Evolutionary conservation across 2,113 vertebrate genomes (phyloP), one percentile per base, ranked within the genome.

Genomic region (Proteles cristata): DNA sequence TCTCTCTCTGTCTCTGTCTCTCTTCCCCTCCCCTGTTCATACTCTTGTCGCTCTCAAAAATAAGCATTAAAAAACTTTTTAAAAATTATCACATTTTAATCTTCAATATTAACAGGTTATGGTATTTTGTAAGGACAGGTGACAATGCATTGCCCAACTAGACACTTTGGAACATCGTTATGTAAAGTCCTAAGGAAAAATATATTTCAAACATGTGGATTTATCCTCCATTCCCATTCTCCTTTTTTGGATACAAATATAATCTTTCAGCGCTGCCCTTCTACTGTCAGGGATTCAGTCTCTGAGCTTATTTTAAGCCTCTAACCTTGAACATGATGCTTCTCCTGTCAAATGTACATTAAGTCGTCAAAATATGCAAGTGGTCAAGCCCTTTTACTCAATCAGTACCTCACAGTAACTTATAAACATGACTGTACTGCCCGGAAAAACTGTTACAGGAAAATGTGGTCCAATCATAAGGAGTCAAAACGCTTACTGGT

Each of bases 291-390:
- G 1, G 35, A 58, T 65, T 83, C 26, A 65, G 85, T 69, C 66
- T 61, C 71, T 83, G 21, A 96, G 48, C 14, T 92, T 73, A 90
- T 66, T 81, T 86, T 69, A 93, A 90, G 82, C 33, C n/a, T 96
- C 80, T 95, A 77, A 77, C 35, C 21, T 89, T 89, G 53, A 89
- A 2, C 43, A 63, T 53, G 25, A 92, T 4, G 74, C 31, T 45
- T 39, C 83, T 15, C 58, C 25, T 80, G 14, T 88, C 89, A 89
- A 76, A 65, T 82, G 48, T 66, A 50, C 33, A 93, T 26, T 66
- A 74, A 93, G 19, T 86, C 16, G n/a, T 92, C 61, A 88, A 96
- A 84, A 53, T 53, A 55, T 33, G 21, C 73, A 74, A 93, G 69
- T 58, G 35, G 73, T 23, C 58, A 76, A 84, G n/a, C 11, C 58